Conservation (phyloP, 2,888 invertebrate species). For the Diadromus collaris region DNA sequence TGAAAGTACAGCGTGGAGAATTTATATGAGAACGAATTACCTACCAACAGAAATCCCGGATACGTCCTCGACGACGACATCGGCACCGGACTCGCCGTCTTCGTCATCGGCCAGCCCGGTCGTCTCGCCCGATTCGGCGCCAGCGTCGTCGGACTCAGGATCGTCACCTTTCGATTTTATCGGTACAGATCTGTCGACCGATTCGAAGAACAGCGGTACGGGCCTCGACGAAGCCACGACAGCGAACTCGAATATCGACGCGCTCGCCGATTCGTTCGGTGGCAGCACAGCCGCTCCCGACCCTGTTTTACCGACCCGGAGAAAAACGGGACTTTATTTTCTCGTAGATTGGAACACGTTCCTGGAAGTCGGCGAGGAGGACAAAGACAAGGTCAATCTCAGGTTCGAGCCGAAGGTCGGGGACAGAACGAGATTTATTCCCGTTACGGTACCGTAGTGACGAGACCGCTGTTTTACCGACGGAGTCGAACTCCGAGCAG, state of each 20-base stretch:
- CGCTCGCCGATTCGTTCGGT: slow-evolving; percentile 90
- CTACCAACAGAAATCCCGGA: slow-evolving; percentile 60
- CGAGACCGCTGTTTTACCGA: neutral
- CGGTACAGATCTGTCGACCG: neutral
- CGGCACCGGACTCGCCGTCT: slow-evolving; percentile 52
- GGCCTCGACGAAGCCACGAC: slow-evolving; percentile 25
- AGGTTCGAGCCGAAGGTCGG: slow-evolving; percentile 91
- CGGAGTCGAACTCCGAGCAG: neutral
- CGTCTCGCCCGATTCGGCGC: neutral
- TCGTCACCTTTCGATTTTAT: slow-evolving; percentile 6
- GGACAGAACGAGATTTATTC: slow-evolving; percentile 89
- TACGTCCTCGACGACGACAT: slow-evolving; percentile 36
- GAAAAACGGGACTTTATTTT: slow-evolving; percentile 91
- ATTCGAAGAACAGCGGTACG: neutral
- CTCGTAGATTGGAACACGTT: slow-evolving; percentile 94
- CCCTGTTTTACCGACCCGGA: slow-evolving; percentile 84
- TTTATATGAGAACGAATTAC: slow-evolving; percentile 33
- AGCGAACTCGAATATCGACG: slow-evolving; percentile 81
- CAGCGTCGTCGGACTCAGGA: neutral
- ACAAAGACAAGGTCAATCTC: slow-evolving; percentile 88
- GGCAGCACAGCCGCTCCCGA: slow-evolving; percentile 84
- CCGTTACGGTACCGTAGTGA: slow-evolving; percentile 86
- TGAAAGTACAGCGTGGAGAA: slow-evolving; percentile 25
- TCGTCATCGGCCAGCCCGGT: slow-evolving; percentile 30
- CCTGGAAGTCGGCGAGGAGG: slow-evolving; percentile 90